Evolutionary conservation across 2,113 vertebrate species (phyloP).

Genomic region (Gobiocypris rarus): DNA sequence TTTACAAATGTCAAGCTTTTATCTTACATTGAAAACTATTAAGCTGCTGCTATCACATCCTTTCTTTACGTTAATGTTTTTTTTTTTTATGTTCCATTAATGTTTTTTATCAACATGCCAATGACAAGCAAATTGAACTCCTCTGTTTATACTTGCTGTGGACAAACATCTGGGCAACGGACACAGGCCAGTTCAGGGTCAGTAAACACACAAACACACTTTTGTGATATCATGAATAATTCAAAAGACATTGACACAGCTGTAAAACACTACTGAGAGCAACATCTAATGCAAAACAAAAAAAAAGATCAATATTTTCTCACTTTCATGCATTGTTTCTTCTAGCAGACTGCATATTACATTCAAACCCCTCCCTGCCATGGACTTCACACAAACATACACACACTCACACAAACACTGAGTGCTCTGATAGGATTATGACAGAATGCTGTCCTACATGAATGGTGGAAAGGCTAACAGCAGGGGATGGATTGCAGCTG

Average conservation of each 20-base stretch:
- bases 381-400: slow-evolving; percentile 5
- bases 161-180: neutral
- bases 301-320: neutral
- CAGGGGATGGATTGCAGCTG: slow-evolving; percentile 3
- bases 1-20: slow-evolving; percentile 22
- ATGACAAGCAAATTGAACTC: slow-evolving; percentile 3
- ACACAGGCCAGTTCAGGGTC: slow-evolving; percentile 23
- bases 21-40: slow-evolving; percentile 27
- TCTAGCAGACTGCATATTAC: neutral
- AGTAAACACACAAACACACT: neutral
- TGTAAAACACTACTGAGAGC: neutral
- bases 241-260: neutral
- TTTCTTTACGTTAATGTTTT: neutral
- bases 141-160: neutral
- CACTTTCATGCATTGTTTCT: neutral
- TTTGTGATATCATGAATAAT: neutral
- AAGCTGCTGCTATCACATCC: slow-evolving; percentile 4
- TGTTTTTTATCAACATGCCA: neutral
- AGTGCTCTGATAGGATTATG: slow-evolving; percentile 11
- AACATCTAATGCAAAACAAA: neutral
- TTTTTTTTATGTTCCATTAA: neutral
- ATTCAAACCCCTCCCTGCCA: neutral
- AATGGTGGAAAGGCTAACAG: slow-evolving; percentile 17
- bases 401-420: neutral
- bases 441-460: slow-evolving; percentile 1